phyloP scores from a whole-genome alignment of 1,140 invertebrate species.

The Battus philenor region DNA sequence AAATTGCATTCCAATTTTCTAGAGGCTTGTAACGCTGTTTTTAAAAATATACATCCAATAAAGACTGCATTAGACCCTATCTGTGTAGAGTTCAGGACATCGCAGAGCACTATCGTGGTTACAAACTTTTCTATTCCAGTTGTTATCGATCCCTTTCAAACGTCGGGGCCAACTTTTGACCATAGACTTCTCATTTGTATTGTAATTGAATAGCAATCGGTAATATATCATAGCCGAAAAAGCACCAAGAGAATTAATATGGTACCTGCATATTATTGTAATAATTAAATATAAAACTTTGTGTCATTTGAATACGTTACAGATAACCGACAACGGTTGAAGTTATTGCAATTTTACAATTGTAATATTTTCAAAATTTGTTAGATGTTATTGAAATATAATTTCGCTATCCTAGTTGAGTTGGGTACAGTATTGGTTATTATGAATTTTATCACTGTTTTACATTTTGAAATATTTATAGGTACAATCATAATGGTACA shows the following conservation, averaged over 20 bases:
- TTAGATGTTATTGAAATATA: slow-evolving; percentile 47
- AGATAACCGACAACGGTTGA: slow-evolving; percentile 14
- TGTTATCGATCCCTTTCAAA: slow-evolving; percentile 64
- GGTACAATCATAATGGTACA: slow-evolving; percentile 73
- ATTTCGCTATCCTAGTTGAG: slow-evolving; percentile 55
- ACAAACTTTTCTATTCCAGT: slow-evolving; percentile 55
- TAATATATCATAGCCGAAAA: slow-evolving; percentile 3
- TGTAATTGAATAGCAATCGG: no score
- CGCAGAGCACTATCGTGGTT: slow-evolving; percentile 29
- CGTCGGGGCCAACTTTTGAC: slow-evolving; percentile 64
- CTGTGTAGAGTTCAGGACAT: slow-evolving; percentile 20
- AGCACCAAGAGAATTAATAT: slow-evolving; percentile 38
- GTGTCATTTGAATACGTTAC: slow-evolving; percentile 27
- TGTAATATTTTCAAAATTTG: slow-evolving; percentile 34
- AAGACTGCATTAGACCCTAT: slow-evolving; percentile 62
- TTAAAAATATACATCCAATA: slow-evolving; percentile 52
- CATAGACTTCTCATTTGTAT: slow-evolving; percentile 11
- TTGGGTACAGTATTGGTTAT: slow-evolving; percentile 67
- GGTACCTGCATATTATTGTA: slow-evolving; percentile 56
- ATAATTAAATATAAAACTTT: slow-evolving; percentile 33
- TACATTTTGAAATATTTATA: slow-evolving; percentile 78
- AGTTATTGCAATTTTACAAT: slow-evolving; percentile 21
- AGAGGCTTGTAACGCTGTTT: slow-evolving; percentile 42
- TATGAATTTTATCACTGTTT: slow-evolving; percentile 78
- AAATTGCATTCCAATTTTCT: slow-evolving; percentile 62